Percentiles rank a stretch among this genome's conserved stretches.
Conservation (phyloP, 1,140 invertebrate genomes). For the Luehdorfia chinensis region DNA sequence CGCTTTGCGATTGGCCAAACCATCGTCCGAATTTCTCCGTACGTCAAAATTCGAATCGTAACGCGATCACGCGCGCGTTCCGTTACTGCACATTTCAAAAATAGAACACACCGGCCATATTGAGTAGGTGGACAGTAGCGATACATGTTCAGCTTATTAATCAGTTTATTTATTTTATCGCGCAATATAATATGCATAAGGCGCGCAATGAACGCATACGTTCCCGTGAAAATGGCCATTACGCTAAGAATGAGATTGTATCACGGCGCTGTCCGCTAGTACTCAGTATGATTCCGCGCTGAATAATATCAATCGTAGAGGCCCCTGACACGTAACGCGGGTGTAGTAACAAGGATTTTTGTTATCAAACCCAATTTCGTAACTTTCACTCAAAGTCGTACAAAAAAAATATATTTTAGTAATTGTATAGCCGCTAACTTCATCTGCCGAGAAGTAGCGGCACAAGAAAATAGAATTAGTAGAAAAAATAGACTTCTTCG, state of each 20-base stretch:
- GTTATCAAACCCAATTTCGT: neutral
- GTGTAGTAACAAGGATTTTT: neutral
- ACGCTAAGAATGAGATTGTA: conserved; percentile 29
- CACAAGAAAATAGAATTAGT: too few relatives aligned
- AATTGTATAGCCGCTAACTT: too few relatives aligned
- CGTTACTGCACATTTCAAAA: conserved; percentile 74
- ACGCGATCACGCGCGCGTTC: conserved; percentile 62
- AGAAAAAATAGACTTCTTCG: too few relatives aligned
- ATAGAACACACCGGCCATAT: conserved; percentile 72
- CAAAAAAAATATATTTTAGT: neutral
- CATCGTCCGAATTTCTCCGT: conserved; percentile 66
- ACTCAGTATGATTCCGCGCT: conserved; percentile 14
- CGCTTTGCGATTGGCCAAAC: conserved; percentile 34
- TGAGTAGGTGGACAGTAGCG: conserved; percentile 62
- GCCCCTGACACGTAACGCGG: conserved; percentile 4
- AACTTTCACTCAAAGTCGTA: too few relatives aligned
- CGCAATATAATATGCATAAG: conserved; percentile 63
- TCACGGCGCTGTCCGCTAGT: conserved; percentile 12
- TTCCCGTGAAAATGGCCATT: conserved; percentile 63
- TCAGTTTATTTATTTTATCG: conserved; percentile 69
- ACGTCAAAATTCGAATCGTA: conserved; percentile 69
- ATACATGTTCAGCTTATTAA: conserved; percentile 64
- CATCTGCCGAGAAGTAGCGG: too few relatives aligned
- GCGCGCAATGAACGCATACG: conserved; percentile 48
- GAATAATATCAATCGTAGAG: conserved; percentile 6